A percentile compares a stretch with the other conserved stretches of the same genome.
phyloP scores from a whole-genome alignment of 2,888 invertebrate genomes.

The Lochmaea crataegi region DNA sequence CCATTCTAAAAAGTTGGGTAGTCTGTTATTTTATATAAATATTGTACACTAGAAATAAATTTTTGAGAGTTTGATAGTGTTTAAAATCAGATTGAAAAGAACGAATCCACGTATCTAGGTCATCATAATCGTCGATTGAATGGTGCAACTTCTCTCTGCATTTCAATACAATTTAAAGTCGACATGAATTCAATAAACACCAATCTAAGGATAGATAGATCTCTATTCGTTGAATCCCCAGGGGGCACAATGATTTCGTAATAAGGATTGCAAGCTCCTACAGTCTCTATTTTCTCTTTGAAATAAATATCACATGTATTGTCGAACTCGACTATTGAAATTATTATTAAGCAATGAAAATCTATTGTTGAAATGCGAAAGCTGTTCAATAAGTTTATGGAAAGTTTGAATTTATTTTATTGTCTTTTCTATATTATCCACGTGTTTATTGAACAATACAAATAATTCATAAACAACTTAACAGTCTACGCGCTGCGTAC shows the following conservation, averaged over 20 bases:
- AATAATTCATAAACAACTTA: too few species aligned
- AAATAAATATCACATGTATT: background rate
- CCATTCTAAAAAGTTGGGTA: background rate
- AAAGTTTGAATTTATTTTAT: background rate
- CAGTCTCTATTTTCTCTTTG: background rate
- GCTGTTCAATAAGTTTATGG: background rate
- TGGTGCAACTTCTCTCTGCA: background rate
- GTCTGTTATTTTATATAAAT: background rate
- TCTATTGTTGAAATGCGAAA: constrained; percentile 2
- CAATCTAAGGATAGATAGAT: constrained; percentile 6
- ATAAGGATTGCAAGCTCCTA: background rate
- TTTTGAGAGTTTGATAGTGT: too few species aligned
- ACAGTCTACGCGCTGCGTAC: too few species aligned
- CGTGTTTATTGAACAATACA: background rate
- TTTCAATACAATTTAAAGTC: constrained; percentile 21
- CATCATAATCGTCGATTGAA: constrained; percentile 1
- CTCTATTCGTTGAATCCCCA: background rate
- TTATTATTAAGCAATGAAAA: background rate
- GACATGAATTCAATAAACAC: constrained; percentile 28
- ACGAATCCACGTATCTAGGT: background rate
- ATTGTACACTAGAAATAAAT: background rate
- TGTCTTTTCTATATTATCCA: background rate
- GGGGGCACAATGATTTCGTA: constrained; percentile 6
- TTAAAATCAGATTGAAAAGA: background rate
- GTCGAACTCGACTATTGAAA: background rate